A percentile compares a stretch with the other conserved stretches of the same genome.
Conservation (phyloP, 2,797 vertebrate species). For the Halcyon chelicuti region DNA sequence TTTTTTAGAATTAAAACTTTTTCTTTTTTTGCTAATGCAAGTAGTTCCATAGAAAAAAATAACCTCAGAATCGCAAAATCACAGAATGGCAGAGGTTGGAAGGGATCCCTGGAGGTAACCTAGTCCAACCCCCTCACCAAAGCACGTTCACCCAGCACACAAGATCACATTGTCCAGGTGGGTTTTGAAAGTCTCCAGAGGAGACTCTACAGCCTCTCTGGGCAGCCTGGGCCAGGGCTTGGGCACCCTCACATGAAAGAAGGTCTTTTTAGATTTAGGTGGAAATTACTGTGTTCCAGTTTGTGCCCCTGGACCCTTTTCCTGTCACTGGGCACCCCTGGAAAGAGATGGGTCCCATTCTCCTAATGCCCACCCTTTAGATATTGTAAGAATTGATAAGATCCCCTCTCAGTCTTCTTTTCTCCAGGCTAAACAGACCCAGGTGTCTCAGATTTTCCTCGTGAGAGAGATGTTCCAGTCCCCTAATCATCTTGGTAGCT, state of each 20-base stretch:
- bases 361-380: not conserved
- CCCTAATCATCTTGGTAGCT: too few species aligned
- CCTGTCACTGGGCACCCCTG: not conserved
- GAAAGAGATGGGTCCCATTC: not conserved
- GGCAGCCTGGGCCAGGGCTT: not conserved
- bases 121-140: not conserved
- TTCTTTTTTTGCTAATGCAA: not conserved
- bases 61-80: not conserved
- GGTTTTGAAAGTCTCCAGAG: not conserved
- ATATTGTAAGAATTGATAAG: not conserved
- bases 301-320: not conserved
- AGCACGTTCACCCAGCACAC: not conserved
- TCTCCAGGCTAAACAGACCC: too few species aligned
- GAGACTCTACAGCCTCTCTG: not conserved
- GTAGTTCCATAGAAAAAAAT: not conserved
- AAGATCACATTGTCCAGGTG: not conserved
- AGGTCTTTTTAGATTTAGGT: not conserved
- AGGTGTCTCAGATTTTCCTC: too few species aligned
- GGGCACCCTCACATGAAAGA: not conserved
- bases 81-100: not conserved
- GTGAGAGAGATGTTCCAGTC: too few species aligned
- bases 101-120: not conserved
- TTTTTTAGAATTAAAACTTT: not conserved
- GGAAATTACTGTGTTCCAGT: not conserved
- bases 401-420: not conserved